Conservation (phyloP, 2,113 vertebrate species). For the Rhinichthys klamathensis region DNA sequence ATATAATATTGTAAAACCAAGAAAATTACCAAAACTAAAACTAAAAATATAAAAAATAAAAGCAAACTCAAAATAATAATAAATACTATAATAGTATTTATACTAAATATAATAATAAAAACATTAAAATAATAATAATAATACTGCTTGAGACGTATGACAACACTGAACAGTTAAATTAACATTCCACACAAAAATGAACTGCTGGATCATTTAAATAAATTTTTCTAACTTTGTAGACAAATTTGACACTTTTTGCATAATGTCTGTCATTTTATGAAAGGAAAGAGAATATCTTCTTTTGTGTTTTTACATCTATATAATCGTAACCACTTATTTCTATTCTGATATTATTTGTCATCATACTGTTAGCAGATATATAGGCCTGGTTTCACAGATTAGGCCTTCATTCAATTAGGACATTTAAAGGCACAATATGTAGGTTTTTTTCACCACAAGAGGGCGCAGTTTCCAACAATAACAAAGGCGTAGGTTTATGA, state of each 20-base stretch:
- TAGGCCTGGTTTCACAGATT: no score
- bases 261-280: not conserved
- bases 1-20: not conserved
- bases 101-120: no score
- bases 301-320: not conserved
- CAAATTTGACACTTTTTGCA: not conserved
- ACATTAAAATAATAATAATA: not conserved
- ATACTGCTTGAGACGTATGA: not conserved
- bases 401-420: no score
- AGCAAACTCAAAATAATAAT: not conserved
- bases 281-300: not conserved
- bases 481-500: no score
- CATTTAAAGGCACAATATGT: no score
- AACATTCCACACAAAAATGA: not conserved
- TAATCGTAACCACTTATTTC: not conserved
- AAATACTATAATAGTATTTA: not conserved
- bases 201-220: not conserved
- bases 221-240: not conserved
- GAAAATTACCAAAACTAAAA: no score
- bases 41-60: not conserved
- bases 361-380: not conserved
- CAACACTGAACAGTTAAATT: not conserved
- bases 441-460: no score
- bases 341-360: not conserved
- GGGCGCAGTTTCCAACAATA: no score